Percentiles rank a stretch among this genome's conserved stretches.
Evolutionary conservation across 2,113 vertebrate genomes (phyloP).

Genomic region (Grammomys dolichurus): DNA sequence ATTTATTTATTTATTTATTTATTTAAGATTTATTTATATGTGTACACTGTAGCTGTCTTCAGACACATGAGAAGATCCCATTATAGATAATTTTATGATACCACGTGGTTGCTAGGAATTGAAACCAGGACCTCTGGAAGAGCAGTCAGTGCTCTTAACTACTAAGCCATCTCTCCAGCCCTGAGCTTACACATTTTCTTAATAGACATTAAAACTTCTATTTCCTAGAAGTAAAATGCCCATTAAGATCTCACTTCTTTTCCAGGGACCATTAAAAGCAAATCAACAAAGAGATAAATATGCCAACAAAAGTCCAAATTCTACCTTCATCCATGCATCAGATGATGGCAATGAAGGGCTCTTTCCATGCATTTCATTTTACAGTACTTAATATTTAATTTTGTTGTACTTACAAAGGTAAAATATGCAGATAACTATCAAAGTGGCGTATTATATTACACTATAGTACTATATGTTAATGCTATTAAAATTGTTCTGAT

Average conservation of each 20-base stretch:
- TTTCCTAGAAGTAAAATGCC: not conserved
- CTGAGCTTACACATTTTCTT: not conserved
- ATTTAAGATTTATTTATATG: too few relatives aligned
- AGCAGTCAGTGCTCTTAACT: too few relatives aligned
- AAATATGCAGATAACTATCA: not conserved
- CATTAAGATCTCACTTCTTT: not conserved
- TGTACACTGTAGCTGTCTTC: too few relatives aligned
- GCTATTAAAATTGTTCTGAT: not conserved
- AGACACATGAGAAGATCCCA: too few relatives aligned
- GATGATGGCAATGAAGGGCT: not conserved
- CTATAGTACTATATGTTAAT: not conserved
- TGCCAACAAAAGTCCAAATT: not conserved
- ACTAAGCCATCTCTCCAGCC: too few relatives aligned
- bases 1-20: too few relatives aligned
- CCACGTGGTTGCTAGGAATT: too few relatives aligned
- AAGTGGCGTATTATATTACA: not conserved
- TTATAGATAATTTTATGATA: too few relatives aligned
- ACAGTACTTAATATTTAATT: constrained; percentile 26
- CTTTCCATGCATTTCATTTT: not conserved
- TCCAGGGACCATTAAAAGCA: constrained; percentile 23
- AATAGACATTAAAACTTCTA: constrained; percentile 28
- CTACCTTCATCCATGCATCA: constrained; percentile 18
- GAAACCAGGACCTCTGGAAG: too few relatives aligned
- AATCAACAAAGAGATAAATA: not conserved
- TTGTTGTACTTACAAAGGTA: constrained; percentile 10